A percentile compares a stretch with the other conserved stretches of the same genome.
These are phyloP conservation scores for Epinotia brunnichana DNA, from an alignment of 2,888 invertebrate species.

Conservation along the genomic window DNA sequence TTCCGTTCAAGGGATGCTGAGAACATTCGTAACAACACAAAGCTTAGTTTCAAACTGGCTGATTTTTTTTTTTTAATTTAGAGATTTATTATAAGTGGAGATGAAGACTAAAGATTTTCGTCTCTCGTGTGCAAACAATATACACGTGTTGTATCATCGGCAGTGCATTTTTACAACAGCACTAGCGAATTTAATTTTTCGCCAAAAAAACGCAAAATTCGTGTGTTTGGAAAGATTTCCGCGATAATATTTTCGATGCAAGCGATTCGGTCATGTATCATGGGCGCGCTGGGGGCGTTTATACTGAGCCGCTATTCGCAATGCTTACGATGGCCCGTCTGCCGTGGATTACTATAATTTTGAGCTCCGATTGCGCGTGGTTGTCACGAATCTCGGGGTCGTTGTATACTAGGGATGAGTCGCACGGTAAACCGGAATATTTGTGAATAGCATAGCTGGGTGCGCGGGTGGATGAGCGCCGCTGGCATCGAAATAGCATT, in stretches of 20 bases:
- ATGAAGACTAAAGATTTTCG: too few relatives aligned
- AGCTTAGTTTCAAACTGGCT: too few relatives aligned
- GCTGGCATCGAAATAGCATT: constrained; percentile 71
- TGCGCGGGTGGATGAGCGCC: constrained; percentile 50
- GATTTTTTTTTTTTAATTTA: too few relatives aligned
- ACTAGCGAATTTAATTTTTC: not conserved
- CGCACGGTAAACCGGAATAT: not conserved
- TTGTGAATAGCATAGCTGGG: not conserved
- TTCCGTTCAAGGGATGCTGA: too few relatives aligned
- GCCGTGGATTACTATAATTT: not conserved
- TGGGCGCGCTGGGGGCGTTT: constrained; percentile 41
- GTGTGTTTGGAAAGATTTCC: constrained; percentile 31
- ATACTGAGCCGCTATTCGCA: constrained; percentile 16
- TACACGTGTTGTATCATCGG: not conserved
- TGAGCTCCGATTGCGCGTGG: not conserved
- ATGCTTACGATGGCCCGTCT: not conserved
- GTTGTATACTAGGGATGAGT: not conserved
- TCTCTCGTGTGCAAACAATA: too few relatives aligned
- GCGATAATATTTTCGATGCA: constrained; percentile 46
- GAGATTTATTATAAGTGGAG: too few relatives aligned
- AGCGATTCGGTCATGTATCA: constrained; percentile 47
- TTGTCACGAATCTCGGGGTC: not conserved
- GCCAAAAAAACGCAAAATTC: constrained; percentile 13
- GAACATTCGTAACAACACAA: too few relatives aligned
- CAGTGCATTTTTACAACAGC: constrained; percentile 10